Evolutionary conservation across 2,113 vertebrate genomes (phyloP).

Genomic region (Aleadryas rufinucha): DNA sequence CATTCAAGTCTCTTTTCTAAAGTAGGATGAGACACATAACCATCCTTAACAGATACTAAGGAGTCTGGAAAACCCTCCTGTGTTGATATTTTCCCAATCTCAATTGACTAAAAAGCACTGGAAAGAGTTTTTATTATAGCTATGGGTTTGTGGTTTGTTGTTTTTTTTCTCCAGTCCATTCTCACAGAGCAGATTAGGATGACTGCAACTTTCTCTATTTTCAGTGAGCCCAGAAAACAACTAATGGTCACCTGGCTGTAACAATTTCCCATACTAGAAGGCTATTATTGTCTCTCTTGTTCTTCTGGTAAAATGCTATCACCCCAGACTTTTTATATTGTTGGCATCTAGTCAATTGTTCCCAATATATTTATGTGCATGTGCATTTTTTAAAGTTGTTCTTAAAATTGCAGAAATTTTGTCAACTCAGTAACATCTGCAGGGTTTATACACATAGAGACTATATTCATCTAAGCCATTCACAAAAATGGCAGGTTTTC

Average conservation of each 20-base stretch:
- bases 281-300: background rate
- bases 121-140: background rate
- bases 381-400: background rate
- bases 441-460: background rate
- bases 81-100: background rate
- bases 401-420: background rate
- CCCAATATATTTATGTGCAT: background rate
- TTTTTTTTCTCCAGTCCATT: background rate
- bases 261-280: background rate
- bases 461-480: background rate
- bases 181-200: background rate
- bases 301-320: background rate
- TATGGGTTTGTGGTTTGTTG: background rate
- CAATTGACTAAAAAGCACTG: background rate
- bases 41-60: background rate
- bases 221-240: background rate
- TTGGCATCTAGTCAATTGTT: background rate
- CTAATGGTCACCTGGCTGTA: background rate
- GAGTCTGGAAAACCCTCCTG: background rate
- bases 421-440: background rate
- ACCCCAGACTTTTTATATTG: background rate
- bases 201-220: background rate
- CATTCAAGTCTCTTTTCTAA: background rate
- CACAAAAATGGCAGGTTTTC: background rate
- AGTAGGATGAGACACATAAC: background rate